A percentile compares a stretch with the other conserved stretches of the same genome.
Conservation (phyloP, 2,888 invertebrate genomes). For the Choristoneura rosaceana region DNA sequence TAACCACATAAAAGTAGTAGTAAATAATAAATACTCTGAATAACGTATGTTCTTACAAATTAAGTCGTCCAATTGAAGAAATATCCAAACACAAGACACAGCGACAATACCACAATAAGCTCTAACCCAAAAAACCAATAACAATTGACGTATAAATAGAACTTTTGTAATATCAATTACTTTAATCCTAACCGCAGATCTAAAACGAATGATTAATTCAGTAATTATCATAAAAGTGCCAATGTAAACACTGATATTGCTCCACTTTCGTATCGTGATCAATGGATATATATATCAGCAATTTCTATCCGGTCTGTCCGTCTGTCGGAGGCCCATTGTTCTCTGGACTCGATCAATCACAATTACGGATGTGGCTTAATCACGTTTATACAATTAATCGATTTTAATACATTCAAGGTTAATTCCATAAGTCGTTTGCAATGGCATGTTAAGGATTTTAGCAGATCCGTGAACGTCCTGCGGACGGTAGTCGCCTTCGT, state of each 20-base stretch:
- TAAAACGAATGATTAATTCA: conserved; percentile 31
- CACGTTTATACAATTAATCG: conserved; percentile 78
- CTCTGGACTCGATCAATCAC: conserved; percentile 72
- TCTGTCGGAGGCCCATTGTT: conserved; percentile 54
- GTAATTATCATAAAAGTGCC: conserved; percentile 39
- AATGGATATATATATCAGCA: conserved; percentile 62
- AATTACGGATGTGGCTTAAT: conserved; percentile 80
- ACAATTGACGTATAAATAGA: conserved; percentile 12
- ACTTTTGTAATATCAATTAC: conserved; percentile 7
- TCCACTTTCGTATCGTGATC: conserved; percentile 68
- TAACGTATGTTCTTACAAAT: not conserved
- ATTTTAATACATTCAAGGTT: conserved; percentile 73
- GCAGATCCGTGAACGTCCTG: conserved; percentile 36
- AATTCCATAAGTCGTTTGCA: conserved; percentile 45
- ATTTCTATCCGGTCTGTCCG: conserved; percentile 61
- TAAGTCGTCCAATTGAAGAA: not conserved
- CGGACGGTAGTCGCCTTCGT: not conserved
- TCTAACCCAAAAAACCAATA: conserved; percentile 19
- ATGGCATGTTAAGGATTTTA: conserved; percentile 30
- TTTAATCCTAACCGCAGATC: conserved; percentile 1
- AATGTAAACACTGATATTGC: conserved; percentile 47
- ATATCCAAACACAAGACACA: not conserved
- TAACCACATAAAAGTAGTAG: not conserved
- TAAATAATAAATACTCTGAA: too few species aligned
- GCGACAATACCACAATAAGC: not conserved